Evolutionary conservation across 2,888 invertebrate genomes (phyloP), one percentile per base, ranked within the genome.

Genomic region (Catocala sponsa): DNA sequence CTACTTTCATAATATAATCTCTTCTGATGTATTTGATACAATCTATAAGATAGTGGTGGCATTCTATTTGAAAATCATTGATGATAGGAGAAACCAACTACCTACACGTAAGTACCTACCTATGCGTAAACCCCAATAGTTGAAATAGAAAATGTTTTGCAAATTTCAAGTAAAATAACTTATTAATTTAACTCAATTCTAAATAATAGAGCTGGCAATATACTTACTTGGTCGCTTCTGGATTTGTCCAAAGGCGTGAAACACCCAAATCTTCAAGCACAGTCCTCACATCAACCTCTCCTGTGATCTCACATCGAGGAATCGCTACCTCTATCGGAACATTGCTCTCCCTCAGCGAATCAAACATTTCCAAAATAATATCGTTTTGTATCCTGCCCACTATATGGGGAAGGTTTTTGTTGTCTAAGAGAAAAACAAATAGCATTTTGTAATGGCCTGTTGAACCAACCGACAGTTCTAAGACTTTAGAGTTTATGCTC

Each of bases 151-250:
- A 25, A 25, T 25, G 25, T 25, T 25, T 25, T 1, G 25, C 25
- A 25, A 25, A 25, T 25, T 25, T 25, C 25, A 25, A 25, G 25
- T 25, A 25, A 25, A 4, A 25, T 25, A 25, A 25, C 25, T 25
- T 25, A 15, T 1, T 15, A 15, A 1, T 2, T 15, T 2, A n/a
- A n/a, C n/a, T n/a, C n/a, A 25, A 25, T 25, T 25, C 25, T 25
- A 25, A 25, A 25, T 25, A 25, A 25, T 25, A 25, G 25, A 25
- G 25, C 7, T 38, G 2, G 6, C 9, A 38, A 7, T 38, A 38
- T 6, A 49, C 51, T 51, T 61, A 75, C 76, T 65, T 65, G n/a
- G 76, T 70, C 0, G 64, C 76, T 12, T 33, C 51, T 1, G 60
- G 57, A 47, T 71, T 51, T 7, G 12, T 58, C 72, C 75, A 74